A percentile compares a stretch with the other conserved stretches of the same genome.
phyloP scores from a whole-genome alignment of 2,113 vertebrate genomes.

The Carettochelys insculpta region DNA sequence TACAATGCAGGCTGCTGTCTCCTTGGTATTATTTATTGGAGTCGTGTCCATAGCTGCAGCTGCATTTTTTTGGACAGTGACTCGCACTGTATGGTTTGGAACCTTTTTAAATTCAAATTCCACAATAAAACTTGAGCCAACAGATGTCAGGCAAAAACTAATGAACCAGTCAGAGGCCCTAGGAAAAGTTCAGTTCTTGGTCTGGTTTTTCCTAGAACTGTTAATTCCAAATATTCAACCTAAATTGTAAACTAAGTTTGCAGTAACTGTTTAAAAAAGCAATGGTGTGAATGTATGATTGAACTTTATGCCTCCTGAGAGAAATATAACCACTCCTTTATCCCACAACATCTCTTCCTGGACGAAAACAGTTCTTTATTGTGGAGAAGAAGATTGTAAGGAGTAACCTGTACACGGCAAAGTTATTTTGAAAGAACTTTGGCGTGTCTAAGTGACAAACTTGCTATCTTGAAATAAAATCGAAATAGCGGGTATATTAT shows the following conservation, averaged over 20 bases:
- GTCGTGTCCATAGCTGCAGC: background rate
- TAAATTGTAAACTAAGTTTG: background rate
- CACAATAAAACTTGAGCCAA: background rate
- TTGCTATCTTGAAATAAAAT: no score
- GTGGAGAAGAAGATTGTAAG: background rate
- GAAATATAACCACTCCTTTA: background rate
- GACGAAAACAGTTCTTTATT: background rate
- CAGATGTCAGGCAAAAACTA: background rate
- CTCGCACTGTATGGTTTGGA: background rate
- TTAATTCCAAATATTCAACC: background rate
- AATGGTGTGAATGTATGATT: background rate
- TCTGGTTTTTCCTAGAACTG: background rate
- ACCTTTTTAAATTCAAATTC: background rate
- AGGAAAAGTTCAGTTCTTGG: background rate
- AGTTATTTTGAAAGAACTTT: no score
- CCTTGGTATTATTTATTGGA: background rate
- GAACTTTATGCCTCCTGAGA: background rate
- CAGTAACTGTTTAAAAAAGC: background rate
- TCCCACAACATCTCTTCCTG: background rate
- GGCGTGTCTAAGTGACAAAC: no score
- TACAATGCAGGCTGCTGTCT: background rate
- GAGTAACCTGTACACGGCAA: no score
- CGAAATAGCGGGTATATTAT: no score
- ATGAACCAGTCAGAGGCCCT: background rate
- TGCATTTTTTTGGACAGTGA: fast-evolving